These are phyloP conservation scores for Oreotrochilus melanogaster DNA, from an alignment of 2,113 vertebrate genomes.

Conservation along the genomic window DNA sequence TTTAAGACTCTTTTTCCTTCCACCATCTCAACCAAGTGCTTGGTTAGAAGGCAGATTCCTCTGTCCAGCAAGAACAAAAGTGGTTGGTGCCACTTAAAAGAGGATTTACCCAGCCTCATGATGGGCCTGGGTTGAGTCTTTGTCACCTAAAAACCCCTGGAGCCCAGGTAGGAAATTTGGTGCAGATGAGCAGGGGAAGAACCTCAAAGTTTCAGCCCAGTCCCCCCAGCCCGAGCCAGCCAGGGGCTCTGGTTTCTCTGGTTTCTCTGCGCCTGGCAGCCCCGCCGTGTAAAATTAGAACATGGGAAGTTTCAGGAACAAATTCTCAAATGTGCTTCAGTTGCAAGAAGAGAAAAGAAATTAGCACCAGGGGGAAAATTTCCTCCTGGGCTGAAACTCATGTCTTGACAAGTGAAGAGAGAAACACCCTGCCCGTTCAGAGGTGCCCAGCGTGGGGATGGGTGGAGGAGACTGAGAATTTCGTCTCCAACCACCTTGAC, in stretches of 20 bases:
- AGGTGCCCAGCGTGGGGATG: background rate
- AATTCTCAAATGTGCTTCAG: constrained; percentile 32
- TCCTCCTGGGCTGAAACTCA: constrained; percentile 46
- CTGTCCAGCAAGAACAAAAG: background rate
- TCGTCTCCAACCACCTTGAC: background rate
- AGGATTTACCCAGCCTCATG: background rate
- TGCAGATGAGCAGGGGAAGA: background rate
- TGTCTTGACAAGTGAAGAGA: background rate
- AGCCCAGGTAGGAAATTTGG: background rate
- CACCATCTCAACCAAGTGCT: background rate
- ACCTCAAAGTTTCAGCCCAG: background rate
- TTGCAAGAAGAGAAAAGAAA: constrained; percentile 66
- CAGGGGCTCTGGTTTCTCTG: background rate
- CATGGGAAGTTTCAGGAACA: constrained; percentile 68
- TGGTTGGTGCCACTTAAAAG: background rate
- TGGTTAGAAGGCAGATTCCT: background rate
- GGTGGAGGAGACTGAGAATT: background rate
- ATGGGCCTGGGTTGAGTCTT: background rate
- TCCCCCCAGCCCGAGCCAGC: background rate
- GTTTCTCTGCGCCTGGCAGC: background rate
- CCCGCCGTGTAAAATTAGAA: constrained; percentile 60
- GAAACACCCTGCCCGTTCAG: background rate
- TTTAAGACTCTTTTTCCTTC: background rate
- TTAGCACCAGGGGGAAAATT: constrained; percentile 54
- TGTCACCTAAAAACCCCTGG: background rate